These are phyloP conservation scores for Charanyca ferruginea DNA, from an alignment of 2,888 invertebrate species.

Conservation along the genomic window DNA sequence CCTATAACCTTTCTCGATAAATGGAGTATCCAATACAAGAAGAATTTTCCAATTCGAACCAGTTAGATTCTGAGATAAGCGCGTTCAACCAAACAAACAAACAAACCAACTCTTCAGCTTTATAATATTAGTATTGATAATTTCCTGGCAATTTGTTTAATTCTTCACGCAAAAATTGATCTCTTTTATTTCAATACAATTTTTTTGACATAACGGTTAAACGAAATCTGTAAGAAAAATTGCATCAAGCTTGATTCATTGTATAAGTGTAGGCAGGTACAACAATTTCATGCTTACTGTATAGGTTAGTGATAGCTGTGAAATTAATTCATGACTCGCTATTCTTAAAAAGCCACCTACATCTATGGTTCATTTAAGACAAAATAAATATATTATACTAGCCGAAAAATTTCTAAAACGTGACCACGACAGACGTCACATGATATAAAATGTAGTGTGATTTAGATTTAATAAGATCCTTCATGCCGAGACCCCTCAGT, in stretches of 20 bases:
- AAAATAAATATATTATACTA: too few species aligned
- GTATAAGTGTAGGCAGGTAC: background rate
- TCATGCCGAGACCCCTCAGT: too few species aligned
- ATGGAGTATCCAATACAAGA: too few species aligned
- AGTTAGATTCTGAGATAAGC: too few species aligned
- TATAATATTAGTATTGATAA: background rate
- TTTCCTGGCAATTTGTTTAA: background rate
- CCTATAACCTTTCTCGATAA: too few species aligned
- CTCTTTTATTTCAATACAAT: background rate
- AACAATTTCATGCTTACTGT: slow-evolving; percentile 33
- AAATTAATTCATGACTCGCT: slow-evolving; percentile 27
- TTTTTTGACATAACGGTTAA: background rate
- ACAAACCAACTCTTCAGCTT: too few species aligned
- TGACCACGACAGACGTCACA: too few species aligned
- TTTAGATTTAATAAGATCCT: too few species aligned
- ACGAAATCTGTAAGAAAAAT: background rate
- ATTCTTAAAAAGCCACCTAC: background rate
- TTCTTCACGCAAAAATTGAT: background rate
- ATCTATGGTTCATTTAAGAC: background rate
- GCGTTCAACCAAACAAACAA: too few species aligned
- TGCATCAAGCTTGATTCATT: background rate
- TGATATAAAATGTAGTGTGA: too few species aligned
- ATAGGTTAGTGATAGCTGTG: slow-evolving; percentile 22
- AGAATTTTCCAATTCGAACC: too few species aligned
- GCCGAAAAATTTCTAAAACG: too few species aligned